Conservation (phyloP, 2,888 invertebrate genomes). For the Perithous albicinctus region DNA sequence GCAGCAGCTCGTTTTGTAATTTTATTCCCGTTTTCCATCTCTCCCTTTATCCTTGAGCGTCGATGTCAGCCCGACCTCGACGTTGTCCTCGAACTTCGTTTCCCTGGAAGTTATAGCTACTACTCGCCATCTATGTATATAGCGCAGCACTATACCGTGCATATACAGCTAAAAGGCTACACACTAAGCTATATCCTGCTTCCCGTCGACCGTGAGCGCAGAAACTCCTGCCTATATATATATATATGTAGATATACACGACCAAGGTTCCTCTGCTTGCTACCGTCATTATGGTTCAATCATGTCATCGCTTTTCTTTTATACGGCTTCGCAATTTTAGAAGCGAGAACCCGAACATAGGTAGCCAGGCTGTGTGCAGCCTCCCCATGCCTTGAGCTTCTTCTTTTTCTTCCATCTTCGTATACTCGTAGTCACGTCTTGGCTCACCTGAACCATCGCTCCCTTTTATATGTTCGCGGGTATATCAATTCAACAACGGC, state of each 20-base stretch:
- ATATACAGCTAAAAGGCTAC: conserved; percentile 21
- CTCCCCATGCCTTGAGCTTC: conserved; percentile 3
- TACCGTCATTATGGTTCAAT: conserved; percentile 79
- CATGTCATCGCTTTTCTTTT: conserved; percentile 76
- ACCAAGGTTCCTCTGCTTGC: conserved; percentile 18
- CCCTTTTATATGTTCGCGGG: conserved; percentile 76
- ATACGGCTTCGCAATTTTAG: conserved; percentile 76
- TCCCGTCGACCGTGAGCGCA: conserved; percentile 14
- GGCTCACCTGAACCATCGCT: conserved; percentile 57
- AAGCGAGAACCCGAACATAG: conserved; percentile 64
- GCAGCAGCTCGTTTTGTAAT: conserved; percentile 73
- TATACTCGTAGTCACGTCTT: conserved; percentile 67
- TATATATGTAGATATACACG: neutral
- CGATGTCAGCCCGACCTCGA: conserved; percentile 39
- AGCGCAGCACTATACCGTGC: neutral
- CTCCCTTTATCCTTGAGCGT: conserved; percentile 56
- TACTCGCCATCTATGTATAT: conserved; percentile 20
- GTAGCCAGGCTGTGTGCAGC: neutral
- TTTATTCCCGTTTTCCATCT: conserved; percentile 74
- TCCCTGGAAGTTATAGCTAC: conserved; percentile 30
- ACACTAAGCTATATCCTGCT: neutral
- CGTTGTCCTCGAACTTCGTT: conserved; percentile 51
- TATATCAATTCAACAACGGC: conserved; percentile 80
- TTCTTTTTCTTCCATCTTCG: conserved; percentile 5
- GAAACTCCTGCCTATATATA: conserved; percentile 6